These are phyloP conservation scores for Gorsachius goisagi DNA, from an alignment of 2,113 vertebrate genomes.

Conservation along the genomic window DNA sequence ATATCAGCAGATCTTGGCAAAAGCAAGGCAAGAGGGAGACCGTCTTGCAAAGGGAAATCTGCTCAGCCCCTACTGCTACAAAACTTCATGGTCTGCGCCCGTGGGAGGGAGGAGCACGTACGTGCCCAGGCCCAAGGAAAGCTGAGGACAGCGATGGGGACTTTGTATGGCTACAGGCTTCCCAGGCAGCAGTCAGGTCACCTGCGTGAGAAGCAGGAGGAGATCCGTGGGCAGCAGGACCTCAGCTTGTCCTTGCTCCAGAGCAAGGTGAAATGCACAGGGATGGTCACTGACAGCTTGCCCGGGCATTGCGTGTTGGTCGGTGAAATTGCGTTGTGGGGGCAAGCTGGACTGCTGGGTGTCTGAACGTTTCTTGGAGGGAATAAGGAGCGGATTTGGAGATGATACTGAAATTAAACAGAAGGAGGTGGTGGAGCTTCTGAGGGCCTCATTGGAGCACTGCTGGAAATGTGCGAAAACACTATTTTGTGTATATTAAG, in stretches of 20 bases:
- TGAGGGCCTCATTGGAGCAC: not conserved
- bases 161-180: not conserved
- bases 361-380: not conserved
- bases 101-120: rapidly evolving
- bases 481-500: rapidly evolving
- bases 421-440: not conserved
- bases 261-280: not conserved
- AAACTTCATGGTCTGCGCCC: rapidly evolving
- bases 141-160: not conserved
- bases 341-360: not conserved
- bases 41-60: not conserved
- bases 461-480: not conserved
- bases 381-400: not conserved
- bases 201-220: not conserved
- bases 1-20: not conserved
- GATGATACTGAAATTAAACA: not conserved
- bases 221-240: not conserved
- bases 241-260: not conserved
- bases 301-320: not conserved
- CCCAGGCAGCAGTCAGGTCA: not conserved
- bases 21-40: not conserved
- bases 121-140: not conserved
- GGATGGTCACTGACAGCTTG: not conserved
- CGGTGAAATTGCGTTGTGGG: not conserved
- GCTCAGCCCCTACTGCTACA: not conserved